These are phyloP conservation scores for Ariopsis seemanni DNA, from an alignment of 2,113 vertebrate species.

Conservation along the genomic window DNA sequence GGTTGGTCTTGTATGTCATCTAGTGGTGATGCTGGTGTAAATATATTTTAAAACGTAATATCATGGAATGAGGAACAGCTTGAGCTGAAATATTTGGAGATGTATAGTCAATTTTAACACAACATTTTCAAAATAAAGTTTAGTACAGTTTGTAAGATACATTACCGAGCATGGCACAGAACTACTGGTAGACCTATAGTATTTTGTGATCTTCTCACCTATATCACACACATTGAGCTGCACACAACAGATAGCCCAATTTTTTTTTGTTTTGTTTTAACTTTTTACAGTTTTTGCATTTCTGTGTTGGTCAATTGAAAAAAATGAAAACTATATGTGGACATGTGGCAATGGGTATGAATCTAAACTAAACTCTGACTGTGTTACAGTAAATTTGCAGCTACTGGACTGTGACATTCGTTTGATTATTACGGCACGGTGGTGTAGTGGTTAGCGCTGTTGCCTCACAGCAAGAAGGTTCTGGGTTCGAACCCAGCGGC, in stretches of 20 bases:
- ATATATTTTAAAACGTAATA: no score
- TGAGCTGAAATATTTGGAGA: neutral
- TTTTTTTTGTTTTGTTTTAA: neutral
- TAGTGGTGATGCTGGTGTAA: no score
- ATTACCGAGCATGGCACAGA: neutral
- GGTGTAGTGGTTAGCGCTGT: no score
- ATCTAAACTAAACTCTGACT: neutral
- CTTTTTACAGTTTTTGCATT: neutral
- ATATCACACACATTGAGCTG: no score
- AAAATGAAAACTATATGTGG: no score
- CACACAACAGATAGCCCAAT: neutral
- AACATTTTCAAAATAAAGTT: neutral
- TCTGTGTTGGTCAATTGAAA: no score
- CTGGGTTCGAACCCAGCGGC: no score
- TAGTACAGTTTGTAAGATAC: neutral
- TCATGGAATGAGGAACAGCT: neutral
- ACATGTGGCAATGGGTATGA: neutral
- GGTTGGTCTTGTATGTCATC: no score
- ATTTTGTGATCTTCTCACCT: no score
- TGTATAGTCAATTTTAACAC: neutral
- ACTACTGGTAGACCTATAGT: no score
- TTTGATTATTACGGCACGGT: no score
- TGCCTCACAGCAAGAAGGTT: no score
- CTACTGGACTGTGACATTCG: neutral
- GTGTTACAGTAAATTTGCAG: neutral